phyloP scores from a whole-genome alignment of 2,113 vertebrate species.

The Garra rufa region DNA sequence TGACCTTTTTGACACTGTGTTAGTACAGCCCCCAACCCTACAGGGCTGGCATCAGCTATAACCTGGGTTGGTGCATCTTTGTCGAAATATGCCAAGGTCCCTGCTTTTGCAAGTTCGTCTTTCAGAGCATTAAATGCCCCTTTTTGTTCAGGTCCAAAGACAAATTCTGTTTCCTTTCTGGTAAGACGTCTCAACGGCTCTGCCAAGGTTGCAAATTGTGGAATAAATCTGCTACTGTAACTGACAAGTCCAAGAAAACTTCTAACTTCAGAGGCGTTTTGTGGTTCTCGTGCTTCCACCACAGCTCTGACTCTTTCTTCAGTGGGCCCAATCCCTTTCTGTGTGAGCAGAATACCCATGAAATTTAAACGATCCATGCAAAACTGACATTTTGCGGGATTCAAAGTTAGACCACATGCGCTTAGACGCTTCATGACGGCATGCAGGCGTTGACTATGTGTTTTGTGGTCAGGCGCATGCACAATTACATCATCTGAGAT shows the following conservation, averaged over 20 bases:
- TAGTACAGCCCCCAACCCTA: conserved; percentile 18
- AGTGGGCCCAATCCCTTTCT: conserved; percentile 49
- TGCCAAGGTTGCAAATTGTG: conserved; percentile 15
- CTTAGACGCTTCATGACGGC: conserved; percentile 39
- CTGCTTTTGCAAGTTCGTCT: conserved; percentile 24
- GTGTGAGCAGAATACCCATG: conserved; percentile 41
- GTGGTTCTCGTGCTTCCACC: conserved; percentile 32
- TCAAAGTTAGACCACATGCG: conserved; percentile 39
- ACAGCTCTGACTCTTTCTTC: conserved; percentile 49
- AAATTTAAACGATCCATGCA: conserved; percentile 39
- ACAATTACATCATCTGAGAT: conserved; percentile 59
- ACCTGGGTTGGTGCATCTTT: conserved; percentile 48
- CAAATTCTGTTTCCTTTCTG: background rate
- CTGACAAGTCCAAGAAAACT: conserved; percentile 49
- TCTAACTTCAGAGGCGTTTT: conserved; percentile 39
- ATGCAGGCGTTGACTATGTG: conserved; percentile 20
- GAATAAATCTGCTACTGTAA: conserved; percentile 9
- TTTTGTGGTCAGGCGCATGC: conserved; percentile 47
- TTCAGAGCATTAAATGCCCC: conserved; percentile 31
- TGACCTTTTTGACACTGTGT: conserved; percentile 20
- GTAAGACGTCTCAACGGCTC: background rate
- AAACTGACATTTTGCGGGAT: conserved; percentile 43
- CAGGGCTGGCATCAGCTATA: conserved; percentile 43
- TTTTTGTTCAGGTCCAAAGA: conserved; percentile 29
- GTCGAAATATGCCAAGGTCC: conserved; percentile 47